phyloP scores from a whole-genome alignment of 1,140 invertebrate species.

The Hesperophylax magnus region DNA sequence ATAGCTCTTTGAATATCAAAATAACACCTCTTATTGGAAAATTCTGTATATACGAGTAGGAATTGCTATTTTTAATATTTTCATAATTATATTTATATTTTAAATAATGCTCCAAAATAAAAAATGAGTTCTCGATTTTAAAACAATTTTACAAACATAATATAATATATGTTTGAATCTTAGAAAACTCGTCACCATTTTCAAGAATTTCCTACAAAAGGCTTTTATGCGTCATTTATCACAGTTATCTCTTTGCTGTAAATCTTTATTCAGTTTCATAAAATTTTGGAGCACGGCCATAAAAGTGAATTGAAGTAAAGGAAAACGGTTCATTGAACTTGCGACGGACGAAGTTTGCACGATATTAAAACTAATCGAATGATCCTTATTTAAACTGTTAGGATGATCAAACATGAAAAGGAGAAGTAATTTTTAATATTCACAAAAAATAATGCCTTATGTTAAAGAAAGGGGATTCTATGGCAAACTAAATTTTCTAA shows the following conservation, averaged over 20 bases:
- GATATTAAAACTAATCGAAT: constrained; percentile 20
- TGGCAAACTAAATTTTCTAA: too few relatives aligned
- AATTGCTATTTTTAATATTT: too few relatives aligned
- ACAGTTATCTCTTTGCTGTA: constrained; percentile 32
- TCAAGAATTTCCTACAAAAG: neutral
- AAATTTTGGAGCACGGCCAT: constrained; percentile 47
- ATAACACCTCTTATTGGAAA: too few relatives aligned
- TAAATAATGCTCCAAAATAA: too few relatives aligned
- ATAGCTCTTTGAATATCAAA: too few relatives aligned
- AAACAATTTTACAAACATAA: neutral
- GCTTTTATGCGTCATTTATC: constrained; percentile 35
- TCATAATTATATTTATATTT: too few relatives aligned
- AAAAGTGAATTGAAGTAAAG: constrained; percentile 33
- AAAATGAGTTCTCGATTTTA: neutral
- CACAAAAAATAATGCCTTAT: too few relatives aligned
- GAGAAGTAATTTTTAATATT: too few relatives aligned
- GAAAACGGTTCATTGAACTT: constrained; percentile 38
- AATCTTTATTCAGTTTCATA: constrained; percentile 48
- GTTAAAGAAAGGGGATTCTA: too few relatives aligned
- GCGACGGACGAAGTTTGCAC: constrained; percentile 10
- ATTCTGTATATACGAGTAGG: too few relatives aligned
- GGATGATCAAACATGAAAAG: too few relatives aligned
- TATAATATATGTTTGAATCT: constrained; percentile 12
- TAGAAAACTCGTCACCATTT: constrained; percentile 25
- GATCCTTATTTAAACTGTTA: constrained; percentile 2